Base-by-base conservation (phyloP, 2,113 vertebrate species). In the Dendrocopos noguchii region DNA sequence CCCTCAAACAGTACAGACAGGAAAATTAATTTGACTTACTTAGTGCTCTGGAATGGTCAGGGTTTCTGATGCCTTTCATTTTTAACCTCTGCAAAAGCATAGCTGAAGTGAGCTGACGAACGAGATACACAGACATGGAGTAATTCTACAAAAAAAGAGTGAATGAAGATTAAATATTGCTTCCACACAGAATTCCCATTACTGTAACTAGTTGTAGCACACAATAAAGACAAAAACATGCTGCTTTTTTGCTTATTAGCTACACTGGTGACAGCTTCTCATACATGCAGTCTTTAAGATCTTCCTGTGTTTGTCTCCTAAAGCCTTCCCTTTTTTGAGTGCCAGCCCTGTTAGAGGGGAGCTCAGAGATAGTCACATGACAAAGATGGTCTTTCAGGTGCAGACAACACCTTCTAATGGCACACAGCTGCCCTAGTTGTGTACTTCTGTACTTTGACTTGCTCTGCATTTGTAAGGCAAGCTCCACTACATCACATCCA, bases 51-150 rank as follows among this genome's bases (percentile, higher is more conserved):
- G 99, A 99, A 98, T 99, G 99, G 96, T 99, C 99, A 7, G 99
- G 98, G 93, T 99, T 99, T 94, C 99, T 97, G 96, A 99, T 99
- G 84, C 99, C 99, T 97, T 99, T 99, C 98, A 99, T 98, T 97
- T 98, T 98, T 86, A 99, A 97, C 92, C 99, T 98, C 97, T 99
- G 99, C 87, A 99, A 93, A 84, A 99, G 97, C 97, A 99, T 97
- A 4, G 99, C 98, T 14, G 99, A 99, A 1, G 99, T 99, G 75
- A 99, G 98, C 95, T 99, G 99, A 57, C 99, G 98, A 88, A 99
- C 99, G 42, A 99, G 98, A 97, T 99, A 99, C 64, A 99, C 99
- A 71, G 99, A 99, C 98, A 99, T 98, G 39, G 99, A 99, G 80
- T 99, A 99, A 77, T 98, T 99, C 99, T 99, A 97, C 63, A 97